These are phyloP conservation scores for Sarcoramphus papa DNA, from an alignment of 2,797 vertebrate species.

Conservation along the genomic window DNA sequence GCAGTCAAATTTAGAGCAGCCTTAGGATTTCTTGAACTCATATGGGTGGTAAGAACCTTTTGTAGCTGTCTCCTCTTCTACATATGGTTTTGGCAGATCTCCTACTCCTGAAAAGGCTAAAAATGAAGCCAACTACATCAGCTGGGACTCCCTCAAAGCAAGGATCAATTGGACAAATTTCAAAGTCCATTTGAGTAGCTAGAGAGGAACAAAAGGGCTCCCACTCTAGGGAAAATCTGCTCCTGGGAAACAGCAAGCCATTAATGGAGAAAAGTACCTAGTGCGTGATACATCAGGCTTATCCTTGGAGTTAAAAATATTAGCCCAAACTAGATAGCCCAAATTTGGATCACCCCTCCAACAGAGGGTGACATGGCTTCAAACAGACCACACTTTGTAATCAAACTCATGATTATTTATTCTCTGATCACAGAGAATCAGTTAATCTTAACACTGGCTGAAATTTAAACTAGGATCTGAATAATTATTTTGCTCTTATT, in stretches of 20 bases:
- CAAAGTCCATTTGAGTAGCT: conserved; percentile 26
- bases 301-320: not conserved
- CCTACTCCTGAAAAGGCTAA: conserved; percentile 11
- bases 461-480: not conserved
- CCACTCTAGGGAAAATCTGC: not conserved
- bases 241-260: not conserved
- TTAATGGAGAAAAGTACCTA: not conserved
- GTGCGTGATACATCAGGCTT: not conserved
- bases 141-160: conserved; percentile 44
- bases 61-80: not conserved
- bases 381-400: not conserved
- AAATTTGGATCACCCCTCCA: not conserved
- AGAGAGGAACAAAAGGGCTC: conserved; percentile 31
- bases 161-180: conserved; percentile 49
- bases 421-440: not conserved
- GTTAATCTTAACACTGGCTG: not conserved
- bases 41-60: conserved; percentile 2
- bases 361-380: not conserved
- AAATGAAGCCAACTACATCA: conserved; percentile 33
- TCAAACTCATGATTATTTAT: not conserved
- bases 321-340: not conserved
- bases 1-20: not conserved
- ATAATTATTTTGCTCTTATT: not conserved
- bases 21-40: not conserved
- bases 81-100: conserved; percentile 37